These are phyloP conservation scores for Diprion similis DNA, from an alignment of 1,140 invertebrate species.

Conservation along the genomic window DNA sequence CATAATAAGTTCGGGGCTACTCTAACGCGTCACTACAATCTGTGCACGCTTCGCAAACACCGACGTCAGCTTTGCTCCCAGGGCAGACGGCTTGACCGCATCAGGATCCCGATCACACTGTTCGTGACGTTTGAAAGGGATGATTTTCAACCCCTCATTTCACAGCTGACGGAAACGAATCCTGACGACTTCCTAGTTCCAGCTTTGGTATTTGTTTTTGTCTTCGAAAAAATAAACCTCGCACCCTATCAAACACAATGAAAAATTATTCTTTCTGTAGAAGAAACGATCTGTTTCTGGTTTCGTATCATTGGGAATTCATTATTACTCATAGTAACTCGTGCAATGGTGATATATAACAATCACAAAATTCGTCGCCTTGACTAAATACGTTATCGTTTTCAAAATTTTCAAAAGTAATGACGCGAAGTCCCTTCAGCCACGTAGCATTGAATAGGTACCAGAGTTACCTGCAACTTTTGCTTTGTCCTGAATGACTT, in stretches of 20 bases:
- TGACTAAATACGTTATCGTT: no score
- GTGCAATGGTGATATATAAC: no score
- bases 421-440: constrained; percentile 39
- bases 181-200: not conserved
- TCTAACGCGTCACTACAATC: not conserved
- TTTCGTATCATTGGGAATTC: no score
- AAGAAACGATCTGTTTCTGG: no score
- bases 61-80: no score
- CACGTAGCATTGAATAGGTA: constrained; percentile 29
- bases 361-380: no score
- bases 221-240: not conserved
- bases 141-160: no score
- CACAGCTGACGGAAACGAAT: no score
- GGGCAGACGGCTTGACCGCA: not conserved
- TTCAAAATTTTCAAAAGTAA: constrained; percentile 40
- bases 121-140: no score
- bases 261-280: not conserved
- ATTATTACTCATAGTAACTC: no score
- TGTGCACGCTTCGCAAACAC: not conserved
- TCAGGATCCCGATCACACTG: not conserved
- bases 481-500: no score
- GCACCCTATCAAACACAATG: not conserved
- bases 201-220: not conserved
- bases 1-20: constrained; percentile 20
- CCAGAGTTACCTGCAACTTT: no score